These are phyloP conservation scores for Cavia aperea DNA, from an alignment of 2,113 vertebrate species.

Conservation along the genomic window DNA sequence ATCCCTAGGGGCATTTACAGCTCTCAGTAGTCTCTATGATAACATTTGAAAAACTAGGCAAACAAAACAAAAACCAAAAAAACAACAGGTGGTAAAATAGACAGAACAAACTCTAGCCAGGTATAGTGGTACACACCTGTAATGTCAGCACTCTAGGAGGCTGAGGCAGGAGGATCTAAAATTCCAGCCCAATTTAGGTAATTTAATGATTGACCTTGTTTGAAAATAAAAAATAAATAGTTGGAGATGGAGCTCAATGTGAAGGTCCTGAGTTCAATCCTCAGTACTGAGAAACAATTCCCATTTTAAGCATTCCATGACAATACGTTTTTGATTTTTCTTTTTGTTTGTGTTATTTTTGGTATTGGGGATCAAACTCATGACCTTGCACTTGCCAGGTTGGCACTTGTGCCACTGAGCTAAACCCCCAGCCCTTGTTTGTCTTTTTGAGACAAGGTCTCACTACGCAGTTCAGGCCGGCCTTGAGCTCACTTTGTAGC, in stretches of 20 bases:
- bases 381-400: too few species aligned
- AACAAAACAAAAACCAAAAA: not conserved
- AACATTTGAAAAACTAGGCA: not conserved
- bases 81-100: not conserved
- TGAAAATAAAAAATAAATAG: not conserved
- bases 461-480: too few species aligned
- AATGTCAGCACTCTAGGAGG: not conserved
- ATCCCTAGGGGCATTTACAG: not conserved
- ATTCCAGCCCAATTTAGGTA: not conserved
- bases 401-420: too few species aligned
- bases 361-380: too few species aligned
- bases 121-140: not conserved
- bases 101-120: not conserved
- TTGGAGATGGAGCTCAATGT: not conserved
- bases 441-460: too few species aligned
- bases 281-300: not conserved
- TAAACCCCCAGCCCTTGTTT: too few species aligned
- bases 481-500: too few species aligned
- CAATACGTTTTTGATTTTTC: not conserved
- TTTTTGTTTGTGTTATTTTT: too few species aligned
- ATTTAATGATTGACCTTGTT: not conserved
- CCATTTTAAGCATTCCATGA: not conserved
- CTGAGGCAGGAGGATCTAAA: not conserved
- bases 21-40: not conserved
- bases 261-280: not conserved